Evolutionary conservation across 2,113 vertebrate species (phyloP).

Genomic region (Ochotona princeps): DNA sequence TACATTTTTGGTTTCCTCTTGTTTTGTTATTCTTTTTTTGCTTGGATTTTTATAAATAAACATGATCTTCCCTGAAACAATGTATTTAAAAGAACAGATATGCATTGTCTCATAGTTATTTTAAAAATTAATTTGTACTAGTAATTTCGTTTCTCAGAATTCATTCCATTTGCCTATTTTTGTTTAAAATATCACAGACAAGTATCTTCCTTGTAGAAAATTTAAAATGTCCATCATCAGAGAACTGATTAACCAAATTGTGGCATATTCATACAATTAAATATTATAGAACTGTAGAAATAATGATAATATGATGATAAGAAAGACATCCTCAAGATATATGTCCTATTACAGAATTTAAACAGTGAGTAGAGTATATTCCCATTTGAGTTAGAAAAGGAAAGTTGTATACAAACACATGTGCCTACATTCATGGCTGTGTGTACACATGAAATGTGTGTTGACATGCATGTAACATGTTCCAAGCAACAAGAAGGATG

Average conservation of each 20-base stretch:
- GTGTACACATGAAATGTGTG: not conserved
- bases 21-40: not conserved
- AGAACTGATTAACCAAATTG: constrained; percentile 20
- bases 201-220: not conserved
- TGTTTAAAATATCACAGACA: not conserved
- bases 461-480: not conserved
- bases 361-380: not conserved
- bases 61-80: not conserved
- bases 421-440: not conserved
- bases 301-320: not conserved
- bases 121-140: constrained; percentile 15
- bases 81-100: not conserved
- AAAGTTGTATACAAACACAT: not conserved
- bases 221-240: not conserved
- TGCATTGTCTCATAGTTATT: constrained; percentile 5
- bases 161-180: not conserved
- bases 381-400: not conserved
- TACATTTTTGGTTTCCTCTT: not conserved
- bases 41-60: not conserved
- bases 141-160: constrained; percentile 26
- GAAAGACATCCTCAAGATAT: not conserved
- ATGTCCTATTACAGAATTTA: constrained; percentile 4
- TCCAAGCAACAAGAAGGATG: not conserved
- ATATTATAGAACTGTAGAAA: not conserved
- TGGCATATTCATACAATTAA: not conserved